Base-by-base conservation (phyloP, 1,140 invertebrate species). In the Myzus persicae region DNA sequence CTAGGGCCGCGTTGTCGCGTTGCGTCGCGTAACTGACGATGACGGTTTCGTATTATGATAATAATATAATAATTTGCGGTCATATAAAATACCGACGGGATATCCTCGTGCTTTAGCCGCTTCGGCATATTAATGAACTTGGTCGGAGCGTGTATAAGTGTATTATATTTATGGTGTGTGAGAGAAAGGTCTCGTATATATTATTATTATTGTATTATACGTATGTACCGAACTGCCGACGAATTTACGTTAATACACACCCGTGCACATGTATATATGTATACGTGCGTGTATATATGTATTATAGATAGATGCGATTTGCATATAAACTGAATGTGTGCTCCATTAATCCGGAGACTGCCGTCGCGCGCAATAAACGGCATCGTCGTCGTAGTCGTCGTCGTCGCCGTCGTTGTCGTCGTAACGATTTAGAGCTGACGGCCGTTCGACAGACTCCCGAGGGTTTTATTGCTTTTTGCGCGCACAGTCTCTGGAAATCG, bases 281-380 rank as follows among this genome's bases (percentile, higher is more conserved):
- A 24, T 36, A 6, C 22, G 22, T 8, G 38, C 2, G 20, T 24
- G 38, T 82, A 7, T 81, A 22, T 38, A 38, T 40, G 38, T 82
- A 40, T 82, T 40, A n/a, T 76, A 18, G 59, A 38, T 38, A 38
- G 36, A 90, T 59, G 44, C 67, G 67, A 91, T 91, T 91, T 91
- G 90, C 90, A 91, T 91, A 91, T 91, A 91, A 91, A 91, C 90
- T 91, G 67, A 67, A 91, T 91, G n/a, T 48, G 54, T 44, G 90
- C 90, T 91, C 90, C 90, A 81, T 91, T 91, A 82, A 91, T 46
- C n/a, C 42, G 44, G 20, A 40, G n/a, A 48, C 44, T 54, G 54
- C 44, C n/a, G 88, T 26, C 7, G 90, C 24, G 54, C 24, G 8
- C 40, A 46, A 24, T 67, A 91, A 67, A 91, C 59, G 59, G 9